Evolutionary conservation across 1,140 invertebrate species (phyloP).

Genomic region (Caenorhabditis inopinata): DNA sequence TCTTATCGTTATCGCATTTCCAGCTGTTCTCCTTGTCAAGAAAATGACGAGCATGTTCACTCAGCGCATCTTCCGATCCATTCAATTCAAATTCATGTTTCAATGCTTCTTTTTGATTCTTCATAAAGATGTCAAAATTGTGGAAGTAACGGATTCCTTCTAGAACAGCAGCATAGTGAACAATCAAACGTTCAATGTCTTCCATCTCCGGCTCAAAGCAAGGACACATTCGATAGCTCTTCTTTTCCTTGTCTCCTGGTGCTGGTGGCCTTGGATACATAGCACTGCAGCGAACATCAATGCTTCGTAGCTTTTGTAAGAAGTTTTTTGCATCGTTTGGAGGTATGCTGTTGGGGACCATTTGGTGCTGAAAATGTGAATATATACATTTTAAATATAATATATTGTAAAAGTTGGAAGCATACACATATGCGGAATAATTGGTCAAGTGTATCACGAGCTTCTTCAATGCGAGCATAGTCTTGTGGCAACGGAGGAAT

Average conservation of each 20-base stretch:
- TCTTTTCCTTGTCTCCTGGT: background rate
- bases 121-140: background rate
- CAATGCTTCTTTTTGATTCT: background rate
- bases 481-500: background rate
- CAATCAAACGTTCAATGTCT: background rate
- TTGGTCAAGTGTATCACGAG: background rate
- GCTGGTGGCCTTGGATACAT: background rate
- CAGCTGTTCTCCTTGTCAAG: too few species aligned
- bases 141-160: background rate
- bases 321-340: background rate
- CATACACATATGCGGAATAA: background rate
- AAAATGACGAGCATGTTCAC: too few species aligned
- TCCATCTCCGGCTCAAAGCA: background rate
- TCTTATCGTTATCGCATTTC: too few species aligned
- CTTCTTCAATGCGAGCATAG: background rate
- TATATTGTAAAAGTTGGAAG: background rate
- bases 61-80: too few species aligned
- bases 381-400: background rate
- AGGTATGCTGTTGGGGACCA: background rate
- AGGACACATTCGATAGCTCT: constrained; percentile 6
- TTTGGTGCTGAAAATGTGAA: background rate
- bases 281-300: background rate
- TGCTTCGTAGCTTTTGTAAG: background rate
- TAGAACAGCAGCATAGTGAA: background rate
- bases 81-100: background rate